Percentiles rank a stretch among this genome's conserved stretches.
Conservation (phyloP, 2,113 vertebrate genomes). For the Osmerus mordax region DNA sequence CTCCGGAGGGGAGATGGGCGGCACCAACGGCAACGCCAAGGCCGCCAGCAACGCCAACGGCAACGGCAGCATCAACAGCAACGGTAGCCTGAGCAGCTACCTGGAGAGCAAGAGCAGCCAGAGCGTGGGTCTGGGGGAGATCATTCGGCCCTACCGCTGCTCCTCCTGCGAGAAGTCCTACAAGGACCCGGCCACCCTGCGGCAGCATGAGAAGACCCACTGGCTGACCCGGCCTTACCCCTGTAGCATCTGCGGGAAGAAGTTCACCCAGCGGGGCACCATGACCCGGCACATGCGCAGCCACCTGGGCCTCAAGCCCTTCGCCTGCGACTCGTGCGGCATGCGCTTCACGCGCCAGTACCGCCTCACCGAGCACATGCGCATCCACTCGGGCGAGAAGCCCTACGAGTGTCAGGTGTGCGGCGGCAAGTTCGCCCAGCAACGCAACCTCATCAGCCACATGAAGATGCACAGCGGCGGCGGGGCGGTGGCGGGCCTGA, state of each 20-base stretch:
- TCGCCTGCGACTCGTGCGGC: conserved; percentile 95
- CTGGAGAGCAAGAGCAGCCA: conserved; percentile 78
- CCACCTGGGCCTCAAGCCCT: conserved; percentile 96
- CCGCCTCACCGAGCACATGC: conserved; percentile 98
- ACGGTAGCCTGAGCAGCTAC: conserved; percentile 60
- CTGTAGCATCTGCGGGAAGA: conserved; percentile 98
- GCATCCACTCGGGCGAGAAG: conserved; percentile 98
- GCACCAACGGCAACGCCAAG: conserved; percentile 56
- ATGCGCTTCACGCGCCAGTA: conserved; percentile 99
- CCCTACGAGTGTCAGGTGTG: conserved; percentile 98
- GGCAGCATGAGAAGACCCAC: conserved; percentile 98
- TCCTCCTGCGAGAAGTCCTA: conserved; percentile 94
- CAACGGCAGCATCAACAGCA: conserved; percentile 54
- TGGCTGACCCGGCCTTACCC: conserved; percentile 98
- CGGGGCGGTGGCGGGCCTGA: conserved; percentile 66
- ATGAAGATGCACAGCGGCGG: conserved; percentile 98
- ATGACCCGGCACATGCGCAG: conserved; percentile 99
- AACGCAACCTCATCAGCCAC: conserved; percentile 99
- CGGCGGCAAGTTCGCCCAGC: conserved; percentile 98
- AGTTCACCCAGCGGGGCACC: conserved; percentile 99
- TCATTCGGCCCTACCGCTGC: conserved; percentile 92
- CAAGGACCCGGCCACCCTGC: conserved; percentile 95
- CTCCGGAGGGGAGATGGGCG: conserved; percentile 71
- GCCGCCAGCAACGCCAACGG: conserved; percentile 62
- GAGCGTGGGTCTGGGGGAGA: conserved; percentile 76